phyloP scores from a whole-genome alignment of 2,113 vertebrate genomes.

The Columba janthina region DNA sequence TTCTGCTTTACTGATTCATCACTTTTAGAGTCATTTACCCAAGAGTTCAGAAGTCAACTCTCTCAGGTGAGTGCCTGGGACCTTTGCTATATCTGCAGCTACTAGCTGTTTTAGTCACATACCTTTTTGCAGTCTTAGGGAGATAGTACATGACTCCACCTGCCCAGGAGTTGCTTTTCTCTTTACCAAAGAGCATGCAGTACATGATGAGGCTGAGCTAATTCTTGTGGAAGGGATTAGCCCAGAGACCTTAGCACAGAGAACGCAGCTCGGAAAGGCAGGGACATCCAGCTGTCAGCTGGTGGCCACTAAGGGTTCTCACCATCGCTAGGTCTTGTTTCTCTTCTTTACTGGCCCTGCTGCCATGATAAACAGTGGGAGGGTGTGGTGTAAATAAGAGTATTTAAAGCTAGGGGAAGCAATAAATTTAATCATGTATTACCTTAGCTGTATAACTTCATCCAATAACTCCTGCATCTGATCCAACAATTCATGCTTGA shows the following conservation, averaged over 20 bases:
- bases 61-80: slow-evolving; percentile 61
- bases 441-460: not conserved
- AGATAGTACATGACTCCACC: fast-evolving
- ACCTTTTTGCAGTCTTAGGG: fast-evolving
- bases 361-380: not conserved
- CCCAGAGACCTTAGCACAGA: not conserved
- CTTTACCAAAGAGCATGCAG: not conserved
- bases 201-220: not conserved
- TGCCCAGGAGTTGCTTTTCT: not conserved
- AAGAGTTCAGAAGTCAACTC: slow-evolving; percentile 69
- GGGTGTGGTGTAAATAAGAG: not conserved
- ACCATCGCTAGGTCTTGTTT: not conserved
- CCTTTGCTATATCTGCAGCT: not conserved
- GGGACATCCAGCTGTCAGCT: not conserved
- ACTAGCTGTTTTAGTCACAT: not conserved
- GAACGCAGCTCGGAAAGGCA: not conserved
- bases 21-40: slow-evolving; percentile 62
- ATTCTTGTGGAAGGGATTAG: not conserved
- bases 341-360: not conserved
- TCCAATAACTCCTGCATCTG: slow-evolving; percentile 4
- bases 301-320: not conserved
- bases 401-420: not conserved
- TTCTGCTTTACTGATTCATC: slow-evolving; percentile 74
- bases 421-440: slow-evolving; percentile 21
- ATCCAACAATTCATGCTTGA: slow-evolving; percentile 12